These are phyloP conservation scores for Caiman crocodilus DNA, from an alignment of 2,797 vertebrate genomes.

Conservation along the genomic window DNA sequence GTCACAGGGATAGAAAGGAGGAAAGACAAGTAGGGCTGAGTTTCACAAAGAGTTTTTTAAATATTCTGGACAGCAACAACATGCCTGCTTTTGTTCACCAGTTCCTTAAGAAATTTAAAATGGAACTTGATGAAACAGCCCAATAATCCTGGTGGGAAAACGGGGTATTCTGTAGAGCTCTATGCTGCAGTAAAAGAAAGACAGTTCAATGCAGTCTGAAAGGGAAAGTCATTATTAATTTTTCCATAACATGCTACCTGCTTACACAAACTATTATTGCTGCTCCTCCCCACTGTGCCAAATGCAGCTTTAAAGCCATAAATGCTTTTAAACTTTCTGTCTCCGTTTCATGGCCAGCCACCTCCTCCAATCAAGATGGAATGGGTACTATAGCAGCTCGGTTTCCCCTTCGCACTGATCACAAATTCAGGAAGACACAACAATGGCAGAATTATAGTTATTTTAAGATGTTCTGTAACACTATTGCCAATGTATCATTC, in stretches of 20 bases:
- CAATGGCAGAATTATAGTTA: background rate
- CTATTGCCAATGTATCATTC: background rate
- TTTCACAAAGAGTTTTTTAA: background rate
- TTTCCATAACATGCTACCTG: fast-evolving
- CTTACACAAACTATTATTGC: fast-evolving
- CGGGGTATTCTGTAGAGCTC: background rate
- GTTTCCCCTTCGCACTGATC: background rate
- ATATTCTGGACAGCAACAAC: background rate
- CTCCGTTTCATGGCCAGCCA: background rate
- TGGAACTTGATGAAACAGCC: background rate
- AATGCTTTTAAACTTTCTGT: background rate
- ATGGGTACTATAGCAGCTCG: background rate
- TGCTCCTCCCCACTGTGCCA: background rate
- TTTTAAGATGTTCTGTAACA: background rate
- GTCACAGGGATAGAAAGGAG: background rate
- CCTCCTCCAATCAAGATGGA: fast-evolving
- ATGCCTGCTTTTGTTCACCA: background rate
- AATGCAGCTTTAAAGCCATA: background rate
- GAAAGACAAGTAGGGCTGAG: background rate
- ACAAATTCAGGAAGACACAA: background rate
- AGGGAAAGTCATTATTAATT: background rate
- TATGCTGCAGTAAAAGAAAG: background rate
- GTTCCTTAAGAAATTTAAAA: background rate
- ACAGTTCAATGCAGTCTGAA: background rate
- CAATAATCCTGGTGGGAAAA: background rate